Conservation (phyloP, 2,888 invertebrate species). For the Eurytoma adleriae region DNA sequence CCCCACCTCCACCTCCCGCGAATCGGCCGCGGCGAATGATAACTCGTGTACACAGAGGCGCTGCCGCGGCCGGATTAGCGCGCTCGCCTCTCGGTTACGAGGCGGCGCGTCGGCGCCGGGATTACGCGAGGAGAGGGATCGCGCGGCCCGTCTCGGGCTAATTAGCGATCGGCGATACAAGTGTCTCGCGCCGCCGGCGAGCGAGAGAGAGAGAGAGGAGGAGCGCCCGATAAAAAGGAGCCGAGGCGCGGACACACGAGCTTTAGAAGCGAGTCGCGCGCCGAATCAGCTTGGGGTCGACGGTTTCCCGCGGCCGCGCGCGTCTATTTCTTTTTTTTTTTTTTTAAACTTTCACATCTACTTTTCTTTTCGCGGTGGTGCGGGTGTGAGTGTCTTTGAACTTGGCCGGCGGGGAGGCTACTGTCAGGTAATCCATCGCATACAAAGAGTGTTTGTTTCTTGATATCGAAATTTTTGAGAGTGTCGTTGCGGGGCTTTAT, state of each 20-base stretch:
- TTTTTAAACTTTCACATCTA: not conserved
- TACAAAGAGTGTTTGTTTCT: too few relatives aligned
- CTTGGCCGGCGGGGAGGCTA: too few relatives aligned
- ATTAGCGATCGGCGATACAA: conserved; percentile 30
- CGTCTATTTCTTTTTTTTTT: not conserved
- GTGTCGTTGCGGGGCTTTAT: too few relatives aligned
- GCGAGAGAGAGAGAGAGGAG: conserved; percentile 1
- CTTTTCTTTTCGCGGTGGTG: not conserved
- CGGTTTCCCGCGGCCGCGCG: not conserved
- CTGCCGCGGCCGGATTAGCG: not conserved
- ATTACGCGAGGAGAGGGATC: not conserved
- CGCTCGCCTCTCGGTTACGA: too few relatives aligned
- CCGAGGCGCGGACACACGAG: conserved; percentile 18
- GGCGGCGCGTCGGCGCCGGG: not conserved
- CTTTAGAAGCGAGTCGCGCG: conserved; percentile 32
- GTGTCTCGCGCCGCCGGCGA: conserved; percentile 2
- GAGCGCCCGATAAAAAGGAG: conserved; percentile 41
- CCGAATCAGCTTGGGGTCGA: conserved; percentile 1
- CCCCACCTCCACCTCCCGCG: too few relatives aligned
- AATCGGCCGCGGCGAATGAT: too few relatives aligned
- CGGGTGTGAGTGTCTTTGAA: not conserved
- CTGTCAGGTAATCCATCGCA: too few relatives aligned
- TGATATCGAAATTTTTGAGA: too few relatives aligned
- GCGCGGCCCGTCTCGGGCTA: conserved; percentile 6
- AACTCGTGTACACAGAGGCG: too few relatives aligned